A percentile compares a stretch with the other conserved stretches of the same genome.
Evolutionary conservation across 1,140 invertebrate genomes (phyloP).

Genomic region (Nomia melanderi): DNA sequence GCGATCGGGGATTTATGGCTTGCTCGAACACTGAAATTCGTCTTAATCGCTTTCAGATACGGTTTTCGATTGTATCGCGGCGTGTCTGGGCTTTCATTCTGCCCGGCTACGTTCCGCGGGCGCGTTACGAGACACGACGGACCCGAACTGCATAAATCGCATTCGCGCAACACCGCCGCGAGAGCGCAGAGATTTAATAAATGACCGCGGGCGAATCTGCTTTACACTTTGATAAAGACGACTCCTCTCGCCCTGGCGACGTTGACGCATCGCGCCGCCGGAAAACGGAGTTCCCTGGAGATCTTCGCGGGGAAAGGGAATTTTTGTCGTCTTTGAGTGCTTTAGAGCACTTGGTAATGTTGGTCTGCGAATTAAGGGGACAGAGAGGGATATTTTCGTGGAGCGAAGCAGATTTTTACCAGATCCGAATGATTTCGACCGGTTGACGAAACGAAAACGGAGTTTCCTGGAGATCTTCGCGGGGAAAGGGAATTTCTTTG

Average conservation of each 20-base stretch:
- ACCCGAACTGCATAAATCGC: slow-evolving; percentile 43
- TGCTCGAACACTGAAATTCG: slow-evolving; percentile 43
- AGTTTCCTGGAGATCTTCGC: too few species aligned
- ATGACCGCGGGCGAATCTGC: slow-evolving; percentile 33
- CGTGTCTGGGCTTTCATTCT: slow-evolving; percentile 39
- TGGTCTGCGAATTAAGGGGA: too few species aligned
- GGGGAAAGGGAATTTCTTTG: too few species aligned
- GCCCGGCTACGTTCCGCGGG: neutral
- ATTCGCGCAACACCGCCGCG: slow-evolving; percentile 40
- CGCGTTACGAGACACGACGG: slow-evolving; percentile 20
- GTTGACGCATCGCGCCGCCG: slow-evolving; percentile 11
- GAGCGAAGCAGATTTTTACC: too few species aligned
- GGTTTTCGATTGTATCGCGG: slow-evolving; percentile 42
- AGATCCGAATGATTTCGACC: too few species aligned
- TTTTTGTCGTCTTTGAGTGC: too few species aligned
- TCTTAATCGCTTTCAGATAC: slow-evolving; percentile 46
- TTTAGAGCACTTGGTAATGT: too few species aligned
- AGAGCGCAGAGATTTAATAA: slow-evolving; percentile 39
- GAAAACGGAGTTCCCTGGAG: slow-evolving; percentile 20
- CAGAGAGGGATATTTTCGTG: too few species aligned
- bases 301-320: neutral
- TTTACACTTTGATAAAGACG: slow-evolving; percentile 35
- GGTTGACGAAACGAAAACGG: too few species aligned
- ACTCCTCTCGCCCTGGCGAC: neutral
- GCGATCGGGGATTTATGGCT: slow-evolving; percentile 33